Base-by-base conservation (phyloP, 2,113 vertebrate genomes). In the Trochalopteron elliotii region DNA sequence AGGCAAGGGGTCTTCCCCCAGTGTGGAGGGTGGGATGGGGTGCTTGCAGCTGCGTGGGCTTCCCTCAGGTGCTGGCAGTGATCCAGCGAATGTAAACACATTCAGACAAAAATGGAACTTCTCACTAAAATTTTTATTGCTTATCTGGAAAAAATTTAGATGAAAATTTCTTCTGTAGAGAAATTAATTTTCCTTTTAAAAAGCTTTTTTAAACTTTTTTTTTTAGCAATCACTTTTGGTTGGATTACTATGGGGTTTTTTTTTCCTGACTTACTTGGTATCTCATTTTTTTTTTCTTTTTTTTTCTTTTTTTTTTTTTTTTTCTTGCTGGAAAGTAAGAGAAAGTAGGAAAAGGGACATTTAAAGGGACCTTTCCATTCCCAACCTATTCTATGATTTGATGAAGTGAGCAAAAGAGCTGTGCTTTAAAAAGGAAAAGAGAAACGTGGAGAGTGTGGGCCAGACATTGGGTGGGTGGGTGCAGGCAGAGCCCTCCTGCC, bases 381-480 rank as follows among this genome's bases (percentile, higher is more conserved):
- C 22, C 49, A 28, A 70, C 24, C 12, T 56, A 5, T 44, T 42
- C 7, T 23, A 8, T 69, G 7, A 55, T 55, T 61, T 47, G 39
- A 42, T 63, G 10, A 56, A 78, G 33, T 7, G 33, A 77, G 33
- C 30, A 23, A 37, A 42, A 45, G 45, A 16, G 44, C 3, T 44
- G 33, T 44, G 23, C 7, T 76, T 63, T 9, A 10, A 22, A 69
- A 56, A 33, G 33, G 27, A 42, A 47, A 39, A 28, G 78, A 64
- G 25, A 39, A 40, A 8, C 3, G 1, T 39, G 24, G 45, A 33
- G 12, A 47, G 3, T 0, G 0, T 3, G 23, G 37, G 5, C 16
- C 55, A 31, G 35, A 55, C 47, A 10, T 12, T 10, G 10, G 24
- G 22, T 0, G 3, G 12, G 27, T 37, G 56, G 12, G 17, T 63